Evolutionary conservation across 2,888 invertebrate genomes (phyloP).

Genomic region (Cyaniris semiargus): DNA sequence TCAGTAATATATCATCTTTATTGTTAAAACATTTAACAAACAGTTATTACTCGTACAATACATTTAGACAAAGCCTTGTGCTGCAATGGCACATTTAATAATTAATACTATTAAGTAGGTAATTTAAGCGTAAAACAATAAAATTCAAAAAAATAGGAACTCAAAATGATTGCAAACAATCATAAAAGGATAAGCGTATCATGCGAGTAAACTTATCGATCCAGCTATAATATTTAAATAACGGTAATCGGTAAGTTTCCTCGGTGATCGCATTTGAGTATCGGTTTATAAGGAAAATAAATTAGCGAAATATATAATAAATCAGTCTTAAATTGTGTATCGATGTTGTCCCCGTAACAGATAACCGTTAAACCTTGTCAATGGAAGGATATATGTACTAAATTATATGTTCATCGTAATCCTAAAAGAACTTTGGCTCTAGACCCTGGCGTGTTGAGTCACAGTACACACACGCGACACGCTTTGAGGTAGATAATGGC

Average conservation of each 20-base stretch:
- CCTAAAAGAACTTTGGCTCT: slow-evolving; percentile 63
- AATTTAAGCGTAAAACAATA: slow-evolving; percentile 47
- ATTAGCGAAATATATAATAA: slow-evolving; percentile 47
- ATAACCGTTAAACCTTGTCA: slow-evolving; percentile 13
- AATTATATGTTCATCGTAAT: neutral
- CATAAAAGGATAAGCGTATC: slow-evolving; percentile 33
- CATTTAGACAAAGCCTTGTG: slow-evolving; percentile 6
- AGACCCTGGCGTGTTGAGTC: slow-evolving; percentile 62
- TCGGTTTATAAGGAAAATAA: slow-evolving; percentile 34
- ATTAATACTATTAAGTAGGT: slow-evolving; percentile 57
- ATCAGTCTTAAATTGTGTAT: slow-evolving; percentile 67
- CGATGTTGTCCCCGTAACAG: slow-evolving; percentile 41
- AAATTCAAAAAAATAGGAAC: slow-evolving; percentile 73
- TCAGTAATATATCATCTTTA: slow-evolving; percentile 12
- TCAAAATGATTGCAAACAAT: slow-evolving; percentile 68
- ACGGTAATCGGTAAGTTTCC: neutral
- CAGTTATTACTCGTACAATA: slow-evolving; percentile 2
- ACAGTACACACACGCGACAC: slow-evolving; percentile 49
- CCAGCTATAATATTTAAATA: neutral
- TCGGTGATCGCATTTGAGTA: neutral
- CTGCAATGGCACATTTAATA: slow-evolving; percentile 30
- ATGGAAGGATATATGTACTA: slow-evolving; percentile 7
- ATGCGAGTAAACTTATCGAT: slow-evolving; percentile 24
- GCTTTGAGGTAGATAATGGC: slow-evolving; percentile 76
- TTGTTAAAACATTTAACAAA: slow-evolving; percentile 37